These are phyloP conservation scores for Polyodon spathula DNA, from an alignment of 2,113 vertebrate species.

Conservation along the genomic window DNA sequence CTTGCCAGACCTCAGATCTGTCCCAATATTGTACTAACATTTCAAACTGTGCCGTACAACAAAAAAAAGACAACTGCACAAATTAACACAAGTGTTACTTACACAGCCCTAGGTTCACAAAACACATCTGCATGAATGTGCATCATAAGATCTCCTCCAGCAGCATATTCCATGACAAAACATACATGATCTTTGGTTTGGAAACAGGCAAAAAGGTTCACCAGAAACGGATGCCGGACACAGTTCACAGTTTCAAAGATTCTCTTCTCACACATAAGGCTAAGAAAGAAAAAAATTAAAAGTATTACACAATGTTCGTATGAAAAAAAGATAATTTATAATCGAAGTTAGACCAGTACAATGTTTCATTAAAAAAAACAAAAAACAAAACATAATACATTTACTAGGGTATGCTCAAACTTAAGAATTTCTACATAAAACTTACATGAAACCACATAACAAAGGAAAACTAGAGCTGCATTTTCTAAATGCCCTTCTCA, in stretches of 20 bases:
- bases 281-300: constrained; percentile 43
- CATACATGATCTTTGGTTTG: constrained; percentile 95
- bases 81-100: constrained; percentile 41
- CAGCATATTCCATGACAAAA: constrained; percentile 97
- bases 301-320: too few species aligned
- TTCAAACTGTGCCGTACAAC: not conserved
- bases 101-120: constrained; percentile 87
- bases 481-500: too few species aligned
- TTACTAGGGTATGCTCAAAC: not conserved
- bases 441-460: not conserved
- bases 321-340: too few species aligned
- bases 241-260: constrained; percentile 96
- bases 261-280: constrained; percentile 96
- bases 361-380: too few species aligned
- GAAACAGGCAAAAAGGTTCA: constrained; percentile 98
- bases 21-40: too few species aligned
- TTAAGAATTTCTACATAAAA: not conserved
- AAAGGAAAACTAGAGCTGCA: too few species aligned
- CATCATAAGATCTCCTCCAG: constrained; percentile 98
- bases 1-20: too few species aligned
- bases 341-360: too few species aligned
- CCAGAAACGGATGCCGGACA: constrained; percentile 92
- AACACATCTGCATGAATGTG: constrained; percentile 97
- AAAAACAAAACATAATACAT: too few species aligned
- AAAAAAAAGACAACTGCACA: not conserved